Evolutionary conservation across 2,797 vertebrate species (phyloP).

Genomic region (Uromys caudimaculatus): DNA sequence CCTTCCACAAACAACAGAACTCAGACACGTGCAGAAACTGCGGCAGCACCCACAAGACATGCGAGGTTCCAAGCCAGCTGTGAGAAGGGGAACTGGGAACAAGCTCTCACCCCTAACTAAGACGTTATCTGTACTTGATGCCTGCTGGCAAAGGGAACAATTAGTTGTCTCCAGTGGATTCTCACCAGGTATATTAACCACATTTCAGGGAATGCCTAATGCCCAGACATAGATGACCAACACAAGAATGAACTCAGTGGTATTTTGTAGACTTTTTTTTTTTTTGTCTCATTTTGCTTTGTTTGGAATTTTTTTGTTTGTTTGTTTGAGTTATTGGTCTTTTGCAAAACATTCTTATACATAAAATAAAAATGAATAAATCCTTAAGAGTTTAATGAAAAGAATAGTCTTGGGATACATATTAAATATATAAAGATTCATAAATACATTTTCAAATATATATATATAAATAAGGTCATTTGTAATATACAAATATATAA

Average conservation of each 20-base stretch:
- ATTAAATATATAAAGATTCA: not conserved
- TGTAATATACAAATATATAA: not conserved
- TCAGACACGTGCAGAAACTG: not conserved
- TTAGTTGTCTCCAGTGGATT: not conserved
- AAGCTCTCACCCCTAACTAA: not conserved
- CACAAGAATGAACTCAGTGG: not conserved
- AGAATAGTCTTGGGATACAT: not conserved
- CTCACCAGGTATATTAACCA: not conserved
- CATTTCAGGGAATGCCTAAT: not conserved
- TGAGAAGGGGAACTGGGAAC: not conserved
- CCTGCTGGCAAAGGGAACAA: not conserved
- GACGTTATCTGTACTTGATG: not conserved
- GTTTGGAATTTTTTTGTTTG: not conserved
- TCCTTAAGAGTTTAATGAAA: not conserved
- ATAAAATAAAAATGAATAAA: not conserved
- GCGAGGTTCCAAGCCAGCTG: not conserved
- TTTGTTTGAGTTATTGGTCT: not conserved
- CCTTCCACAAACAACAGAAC: not conserved
- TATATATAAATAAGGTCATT: not conserved
- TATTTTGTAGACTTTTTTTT: not conserved
- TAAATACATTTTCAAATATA: not conserved
- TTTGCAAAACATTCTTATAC: not conserved
- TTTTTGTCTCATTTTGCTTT: not conserved
- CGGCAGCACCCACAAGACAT: not conserved
- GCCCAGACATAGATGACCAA: not conserved